Evolutionary conservation across 2,113 vertebrate genomes (phyloP), one percentile per base, ranked within the genome.

Genomic region (Bufo bufo): DNA sequence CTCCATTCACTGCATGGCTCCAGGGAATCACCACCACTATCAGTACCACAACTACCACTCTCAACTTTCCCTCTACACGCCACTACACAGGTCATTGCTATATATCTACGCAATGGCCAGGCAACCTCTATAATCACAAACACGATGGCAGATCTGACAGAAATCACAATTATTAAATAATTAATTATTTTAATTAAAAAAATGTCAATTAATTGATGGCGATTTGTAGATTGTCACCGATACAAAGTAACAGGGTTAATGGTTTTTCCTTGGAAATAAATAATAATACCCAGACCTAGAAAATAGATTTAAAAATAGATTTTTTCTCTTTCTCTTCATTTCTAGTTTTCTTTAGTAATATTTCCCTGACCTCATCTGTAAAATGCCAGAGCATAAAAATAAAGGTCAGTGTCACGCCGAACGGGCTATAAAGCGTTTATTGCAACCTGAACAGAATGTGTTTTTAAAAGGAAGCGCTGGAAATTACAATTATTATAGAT

Each of bases 381-480:
- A 82, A 82, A 82, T 82, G 79, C 56, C 43, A 82, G 56, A 63
- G 23, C 58, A 63, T 82, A 63, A 82, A 82, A 61, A 82, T 82
- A 82, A 63, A 82, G 79, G 79, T 82, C 79, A 82, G 58, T 82
- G 79, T 63, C 79, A 45, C 14, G 52, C 52, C 12, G 50, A 43
- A 20, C 78, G 17, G 54, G 54, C 56, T 59, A 58, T 81, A 82
- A 82, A 82, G 33, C 23, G 56, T 58, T 82, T 82, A 82, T 63
- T 82, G 58, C 79, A 56, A 47, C 14, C 56, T 11, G 79, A 59
- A 58, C 14, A 82, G 16, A 59, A 63, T 47, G 79, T 82, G 33
- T 47, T 82, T 82, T 82, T 82, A 59, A 82, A 17, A 82, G 79
- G 58, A 58, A 82, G 43, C 56, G n/a, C 56, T 81, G 8, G 54